phyloP scores from a whole-genome alignment of 2,888 invertebrate genomes.

The Drosophila prostipennis region DNA sequence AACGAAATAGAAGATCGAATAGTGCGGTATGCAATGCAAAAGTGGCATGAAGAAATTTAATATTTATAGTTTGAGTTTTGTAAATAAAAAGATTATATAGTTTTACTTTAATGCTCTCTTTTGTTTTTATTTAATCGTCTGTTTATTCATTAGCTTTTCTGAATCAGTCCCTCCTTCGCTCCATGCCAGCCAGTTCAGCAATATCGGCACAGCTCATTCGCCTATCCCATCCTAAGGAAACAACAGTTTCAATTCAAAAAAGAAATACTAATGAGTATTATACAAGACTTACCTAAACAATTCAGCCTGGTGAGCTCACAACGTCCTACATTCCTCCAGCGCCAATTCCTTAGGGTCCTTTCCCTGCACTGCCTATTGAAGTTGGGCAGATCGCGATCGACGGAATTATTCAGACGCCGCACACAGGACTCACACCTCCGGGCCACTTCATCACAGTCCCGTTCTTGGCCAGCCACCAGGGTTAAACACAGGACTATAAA shows the following conservation, averaged over 20 bases:
- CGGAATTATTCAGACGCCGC: background rate
- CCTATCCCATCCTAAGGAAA: constrained; percentile 7
- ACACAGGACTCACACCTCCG: constrained; percentile 18
- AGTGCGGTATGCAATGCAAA: constrained; percentile 32
- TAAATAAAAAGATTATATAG: background rate
- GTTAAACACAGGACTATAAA: constrained; percentile 8
- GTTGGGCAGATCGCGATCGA: constrained; percentile 18
- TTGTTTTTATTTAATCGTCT: constrained; percentile 13
- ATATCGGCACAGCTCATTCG: constrained; percentile 29
- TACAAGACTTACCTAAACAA: constrained; percentile 8
- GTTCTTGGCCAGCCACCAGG: constrained; percentile 20
- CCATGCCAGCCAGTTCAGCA: constrained; percentile 21
- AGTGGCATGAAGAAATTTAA: constrained; percentile 23
- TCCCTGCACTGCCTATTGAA: constrained; percentile 15
- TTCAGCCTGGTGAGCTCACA: constrained; percentile 20
- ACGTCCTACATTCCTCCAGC: constrained; percentile 20
- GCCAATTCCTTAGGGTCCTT: constrained; percentile 11
- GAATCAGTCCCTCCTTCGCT: constrained; percentile 3
- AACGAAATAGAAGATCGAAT: constrained; percentile 34
- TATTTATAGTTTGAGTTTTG: background rate
- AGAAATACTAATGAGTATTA: background rate
- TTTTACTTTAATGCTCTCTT: constrained; percentile 32
- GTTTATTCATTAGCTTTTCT: background rate
- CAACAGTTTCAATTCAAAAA: rapidly evolving
- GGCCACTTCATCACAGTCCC: constrained; percentile 14